phyloP scores from a whole-genome alignment of 2,797 vertebrate genomes.

The Rousettus madagascariensis region DNA sequence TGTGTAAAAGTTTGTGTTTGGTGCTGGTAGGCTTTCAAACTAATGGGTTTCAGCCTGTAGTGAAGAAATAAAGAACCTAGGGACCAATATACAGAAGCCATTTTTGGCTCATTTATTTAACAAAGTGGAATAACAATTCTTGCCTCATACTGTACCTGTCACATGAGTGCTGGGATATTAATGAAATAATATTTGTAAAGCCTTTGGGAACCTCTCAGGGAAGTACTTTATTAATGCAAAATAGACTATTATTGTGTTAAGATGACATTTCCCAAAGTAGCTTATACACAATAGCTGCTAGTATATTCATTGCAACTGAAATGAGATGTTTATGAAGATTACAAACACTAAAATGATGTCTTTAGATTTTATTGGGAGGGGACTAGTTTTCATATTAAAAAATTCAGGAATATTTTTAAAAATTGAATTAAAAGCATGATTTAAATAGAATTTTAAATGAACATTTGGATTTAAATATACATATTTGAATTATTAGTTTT shows the following conservation, averaged over 20 bases:
- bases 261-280: background rate
- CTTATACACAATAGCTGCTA: background rate
- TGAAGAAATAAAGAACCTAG: background rate
- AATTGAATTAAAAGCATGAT: background rate
- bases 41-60: background rate
- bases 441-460: conserved; percentile 15
- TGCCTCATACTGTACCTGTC: background rate
- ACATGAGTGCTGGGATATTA: background rate
- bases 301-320: background rate
- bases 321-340: background rate
- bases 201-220: background rate
- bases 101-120: background rate
- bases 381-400: conserved; percentile 13
- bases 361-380: background rate
- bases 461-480: background rate
- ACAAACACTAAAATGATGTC: background rate
- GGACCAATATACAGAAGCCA: background rate
- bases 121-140: background rate
- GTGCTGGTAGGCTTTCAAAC: background rate
- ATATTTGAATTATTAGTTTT: background rate
- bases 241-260: background rate
- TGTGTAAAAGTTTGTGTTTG: background rate
- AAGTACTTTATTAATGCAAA: conserved; percentile 14
- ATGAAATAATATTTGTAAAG: conserved; percentile 53
- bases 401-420: background rate